Percentiles rank a stretch among this genome's conserved stretches.
These are phyloP conservation scores for Agrilus biguttatus DNA, from an alignment of 2,888 invertebrate genomes.

Conservation along the genomic window DNA sequence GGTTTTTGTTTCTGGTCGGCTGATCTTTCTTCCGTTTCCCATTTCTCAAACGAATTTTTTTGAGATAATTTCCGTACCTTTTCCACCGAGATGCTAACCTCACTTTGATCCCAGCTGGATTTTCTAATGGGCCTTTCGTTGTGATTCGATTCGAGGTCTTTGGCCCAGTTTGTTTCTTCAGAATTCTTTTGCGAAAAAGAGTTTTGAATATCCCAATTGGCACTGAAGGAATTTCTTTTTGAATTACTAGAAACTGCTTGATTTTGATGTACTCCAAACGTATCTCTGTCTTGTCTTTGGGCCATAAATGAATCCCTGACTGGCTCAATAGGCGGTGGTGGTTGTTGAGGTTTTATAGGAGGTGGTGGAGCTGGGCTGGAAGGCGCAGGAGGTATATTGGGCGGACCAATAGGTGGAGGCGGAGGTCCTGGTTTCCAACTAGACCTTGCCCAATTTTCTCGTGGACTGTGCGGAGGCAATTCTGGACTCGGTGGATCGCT, in stretches of 20 bases:
- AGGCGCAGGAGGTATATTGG: constrained; percentile 43
- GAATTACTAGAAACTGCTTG: constrained; percentile 24
- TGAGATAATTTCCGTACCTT: constrained; percentile 15
- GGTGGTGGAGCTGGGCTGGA: constrained; percentile 45
- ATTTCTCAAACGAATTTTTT: constrained; percentile 13
- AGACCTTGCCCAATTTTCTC: constrained; percentile 28
- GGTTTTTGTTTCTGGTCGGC: constrained; percentile 17
- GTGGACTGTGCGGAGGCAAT: constrained; percentile 22
- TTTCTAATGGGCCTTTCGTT: constrained; percentile 19
- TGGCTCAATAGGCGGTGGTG: constrained; percentile 51
- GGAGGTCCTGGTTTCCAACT: constrained; percentile 40
- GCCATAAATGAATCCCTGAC: constrained; percentile 46
- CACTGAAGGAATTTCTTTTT: constrained; percentile 30
- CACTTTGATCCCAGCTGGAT: constrained; percentile 32
- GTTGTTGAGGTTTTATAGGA: constrained; percentile 44
- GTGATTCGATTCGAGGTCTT: constrained; percentile 25
- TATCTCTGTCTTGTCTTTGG: constrained; percentile 53
- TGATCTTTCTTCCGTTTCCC: constrained; percentile 12
- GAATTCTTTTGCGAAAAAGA: constrained; percentile 25
- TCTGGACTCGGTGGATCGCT: constrained; percentile 25
- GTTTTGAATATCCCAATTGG: constrained; percentile 31
- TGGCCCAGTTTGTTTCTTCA: constrained; percentile 34
- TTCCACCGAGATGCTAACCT: constrained; percentile 31
- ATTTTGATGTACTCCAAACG: constrained; percentile 59
- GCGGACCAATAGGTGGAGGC: constrained; percentile 45